phyloP scores from a whole-genome alignment of 2,797 vertebrate species.

The Melopsittacus undulatus region DNA sequence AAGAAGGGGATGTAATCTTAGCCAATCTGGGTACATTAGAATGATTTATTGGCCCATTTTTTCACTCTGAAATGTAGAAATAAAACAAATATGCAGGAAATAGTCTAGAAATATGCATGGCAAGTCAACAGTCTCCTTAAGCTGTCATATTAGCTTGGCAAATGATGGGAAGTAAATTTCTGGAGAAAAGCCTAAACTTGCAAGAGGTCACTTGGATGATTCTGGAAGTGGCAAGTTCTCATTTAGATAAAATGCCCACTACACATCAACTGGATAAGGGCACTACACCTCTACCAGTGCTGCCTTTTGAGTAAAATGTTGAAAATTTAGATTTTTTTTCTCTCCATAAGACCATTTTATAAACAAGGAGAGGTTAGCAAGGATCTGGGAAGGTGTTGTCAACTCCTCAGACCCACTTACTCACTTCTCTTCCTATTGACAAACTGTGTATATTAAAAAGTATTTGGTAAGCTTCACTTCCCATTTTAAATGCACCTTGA shows the following conservation, averaged over 20 bases:
- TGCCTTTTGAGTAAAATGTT: background rate
- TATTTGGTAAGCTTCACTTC: background rate
- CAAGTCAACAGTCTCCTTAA: background rate
- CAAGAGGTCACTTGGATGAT: background rate
- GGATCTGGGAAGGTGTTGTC: background rate
- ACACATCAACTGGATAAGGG: too few species aligned
- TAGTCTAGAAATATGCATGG: background rate
- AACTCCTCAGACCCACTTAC: background rate
- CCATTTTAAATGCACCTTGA: background rate
- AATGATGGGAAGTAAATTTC: background rate
- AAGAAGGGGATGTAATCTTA: background rate
- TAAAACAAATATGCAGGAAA: background rate
- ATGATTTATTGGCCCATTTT: slow-evolving; percentile 30
- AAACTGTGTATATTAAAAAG: background rate
- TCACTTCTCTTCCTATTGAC: background rate
- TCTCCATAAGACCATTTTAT: background rate
- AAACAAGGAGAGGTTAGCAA: background rate
- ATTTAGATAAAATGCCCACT: background rate
- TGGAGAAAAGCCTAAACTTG: background rate
- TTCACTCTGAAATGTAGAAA: slow-evolving; percentile 9
- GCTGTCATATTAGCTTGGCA: slow-evolving; percentile 1
- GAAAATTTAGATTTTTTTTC: background rate
- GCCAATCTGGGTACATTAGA: slow-evolving; percentile 4
- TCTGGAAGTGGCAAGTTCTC: background rate
- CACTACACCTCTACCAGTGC: background rate